These are phyloP conservation scores for Denticeps clupeoides DNA, from an alignment of 2,797 vertebrate species.

Conservation along the genomic window DNA sequence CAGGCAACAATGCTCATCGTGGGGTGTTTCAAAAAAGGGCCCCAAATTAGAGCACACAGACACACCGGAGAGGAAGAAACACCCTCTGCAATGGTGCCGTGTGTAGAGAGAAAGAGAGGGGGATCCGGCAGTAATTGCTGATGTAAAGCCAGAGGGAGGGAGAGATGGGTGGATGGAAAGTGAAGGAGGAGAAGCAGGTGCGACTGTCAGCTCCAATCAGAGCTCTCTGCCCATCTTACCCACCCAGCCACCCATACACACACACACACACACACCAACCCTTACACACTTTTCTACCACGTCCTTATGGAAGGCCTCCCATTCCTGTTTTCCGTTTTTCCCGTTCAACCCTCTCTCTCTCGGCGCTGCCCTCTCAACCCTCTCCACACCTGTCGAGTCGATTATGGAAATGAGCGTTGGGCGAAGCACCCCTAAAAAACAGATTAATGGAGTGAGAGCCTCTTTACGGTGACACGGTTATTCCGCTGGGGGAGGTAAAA, in stretches of 20 bases:
- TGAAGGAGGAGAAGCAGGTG: slow-evolving; percentile 59
- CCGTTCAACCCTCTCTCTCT: slow-evolving; percentile 17
- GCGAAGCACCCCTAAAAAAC: slow-evolving; percentile 54
- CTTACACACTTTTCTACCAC: background rate
- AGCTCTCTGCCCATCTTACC: slow-evolving; percentile 23
- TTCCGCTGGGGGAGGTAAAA: slow-evolving; percentile 49
- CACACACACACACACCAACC: background rate
- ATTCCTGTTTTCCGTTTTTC: slow-evolving; percentile 20
- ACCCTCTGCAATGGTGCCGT: too few species aligned
- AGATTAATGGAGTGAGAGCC: slow-evolving; percentile 54
- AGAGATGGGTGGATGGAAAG: slow-evolving; percentile 10
- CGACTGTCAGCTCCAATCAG: slow-evolving; percentile 75
- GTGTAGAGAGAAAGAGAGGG: slow-evolving; percentile 24
- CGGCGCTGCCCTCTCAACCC: slow-evolving; percentile 27
- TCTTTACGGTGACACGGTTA: slow-evolving; percentile 57
- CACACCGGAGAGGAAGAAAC: too few species aligned
- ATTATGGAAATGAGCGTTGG: slow-evolving; percentile 68
- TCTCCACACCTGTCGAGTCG: slow-evolving; percentile 67
- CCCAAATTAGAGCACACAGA: too few species aligned
- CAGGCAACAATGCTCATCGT: too few species aligned
- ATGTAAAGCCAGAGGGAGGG: slow-evolving; percentile 30
- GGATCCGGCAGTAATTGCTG: slow-evolving; percentile 24
- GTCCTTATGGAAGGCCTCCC: background rate
- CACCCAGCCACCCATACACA: background rate
- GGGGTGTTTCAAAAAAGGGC: too few species aligned